Conservation (phyloP, 2,113 vertebrate species). For the Orthonyx spaldingii region DNA sequence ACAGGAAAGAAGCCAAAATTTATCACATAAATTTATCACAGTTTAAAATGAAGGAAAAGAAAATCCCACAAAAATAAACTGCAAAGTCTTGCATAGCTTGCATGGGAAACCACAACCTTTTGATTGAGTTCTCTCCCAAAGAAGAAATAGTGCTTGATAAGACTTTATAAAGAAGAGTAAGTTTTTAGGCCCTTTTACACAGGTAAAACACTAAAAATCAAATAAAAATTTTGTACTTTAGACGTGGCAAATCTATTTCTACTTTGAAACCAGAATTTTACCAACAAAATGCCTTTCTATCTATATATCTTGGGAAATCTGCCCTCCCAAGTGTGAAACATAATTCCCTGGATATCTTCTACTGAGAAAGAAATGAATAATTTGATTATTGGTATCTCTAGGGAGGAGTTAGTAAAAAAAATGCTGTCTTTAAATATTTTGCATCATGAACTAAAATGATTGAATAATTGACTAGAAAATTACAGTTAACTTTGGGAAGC, state of each 20-base stretch:
- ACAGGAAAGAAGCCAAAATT: neutral
- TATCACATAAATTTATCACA: neutral
- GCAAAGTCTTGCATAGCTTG: neutral
- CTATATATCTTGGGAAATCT: neutral
- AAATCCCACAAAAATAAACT: neutral
- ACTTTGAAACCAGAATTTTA: neutral
- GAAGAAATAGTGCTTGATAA: constrained; percentile 12
- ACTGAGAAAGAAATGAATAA: neutral
- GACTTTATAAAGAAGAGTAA: constrained; percentile 25
- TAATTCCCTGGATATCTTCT: neutral
- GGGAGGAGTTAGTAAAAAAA: neutral
- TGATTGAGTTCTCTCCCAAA: constrained; percentile 32
- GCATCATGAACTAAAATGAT: neutral
- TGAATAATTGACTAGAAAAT: neutral
- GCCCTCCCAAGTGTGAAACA: neutral
- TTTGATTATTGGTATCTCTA: neutral
- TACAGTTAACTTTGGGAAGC: neutral
- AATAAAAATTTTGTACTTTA: neutral
- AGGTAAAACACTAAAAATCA: constrained; percentile 36
- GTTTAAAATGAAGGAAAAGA: neutral
- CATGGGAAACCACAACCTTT: constrained; percentile 16
- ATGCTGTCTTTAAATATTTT: neutral
- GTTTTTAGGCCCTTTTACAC: constrained; percentile 2
- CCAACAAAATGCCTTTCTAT: neutral
- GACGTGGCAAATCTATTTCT: neutral